A percentile compares a stretch with the other conserved stretches of the same genome.
Conservation (phyloP, 2,888 invertebrate genomes). For the Zootermopsis nevadensis region DNA sequence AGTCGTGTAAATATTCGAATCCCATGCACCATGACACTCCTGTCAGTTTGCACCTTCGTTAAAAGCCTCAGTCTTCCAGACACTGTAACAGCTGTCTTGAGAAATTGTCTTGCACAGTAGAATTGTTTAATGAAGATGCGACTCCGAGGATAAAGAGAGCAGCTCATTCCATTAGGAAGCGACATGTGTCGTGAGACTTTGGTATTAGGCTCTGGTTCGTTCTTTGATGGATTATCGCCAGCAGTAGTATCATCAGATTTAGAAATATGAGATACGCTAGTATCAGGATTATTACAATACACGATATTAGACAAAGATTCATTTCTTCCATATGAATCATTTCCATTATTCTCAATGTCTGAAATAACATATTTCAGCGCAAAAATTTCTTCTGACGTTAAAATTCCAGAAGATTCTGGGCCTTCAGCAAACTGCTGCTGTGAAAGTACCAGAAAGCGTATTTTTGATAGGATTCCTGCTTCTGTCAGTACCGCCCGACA, state of each 20-base stretch:
- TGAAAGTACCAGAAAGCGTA: conserved; percentile 63
- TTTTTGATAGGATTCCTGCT: conserved; percentile 63
- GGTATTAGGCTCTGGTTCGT: background rate
- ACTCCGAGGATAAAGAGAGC: conserved; percentile 18
- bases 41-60: conserved; percentile 45
- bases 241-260: background rate
- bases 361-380: conserved; percentile 38
- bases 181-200: background rate
- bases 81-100: conserved; percentile 50
- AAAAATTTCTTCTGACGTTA: conserved; percentile 45
- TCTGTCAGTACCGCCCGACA: conserved; percentile 64
- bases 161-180: conserved; percentile 41
- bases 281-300: background rate
- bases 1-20: conserved; percentile 49
- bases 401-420: conserved; percentile 51
- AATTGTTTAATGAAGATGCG: conserved; percentile 45
- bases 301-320: background rate
- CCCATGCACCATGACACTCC: conserved; percentile 47
- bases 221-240: background rate
- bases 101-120: conserved; percentile 49
- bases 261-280: background rate
- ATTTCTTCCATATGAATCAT: background rate
- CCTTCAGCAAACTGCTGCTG: conserved; percentile 63
- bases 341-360: conserved; percentile 30
- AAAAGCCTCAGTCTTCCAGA: conserved; percentile 46